Evolutionary conservation across 2,113 vertebrate genomes (phyloP), one percentile per base, ranked within the genome.

Genomic region (Embiotoca jacksoni): DNA sequence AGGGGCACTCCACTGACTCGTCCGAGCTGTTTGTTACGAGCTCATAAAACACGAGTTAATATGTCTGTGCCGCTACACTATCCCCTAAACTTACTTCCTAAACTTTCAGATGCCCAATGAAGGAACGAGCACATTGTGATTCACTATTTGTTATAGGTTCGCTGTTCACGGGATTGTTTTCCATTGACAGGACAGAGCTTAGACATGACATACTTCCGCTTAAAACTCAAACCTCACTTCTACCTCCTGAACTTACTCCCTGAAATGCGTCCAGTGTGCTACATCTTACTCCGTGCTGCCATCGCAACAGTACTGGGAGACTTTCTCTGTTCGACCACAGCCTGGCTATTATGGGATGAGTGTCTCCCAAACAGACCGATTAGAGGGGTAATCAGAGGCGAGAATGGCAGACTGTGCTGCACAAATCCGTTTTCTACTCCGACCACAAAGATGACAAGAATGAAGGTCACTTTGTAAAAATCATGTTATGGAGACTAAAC

Each of bases 321-420:
- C 70, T 63, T 57, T 88, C 47, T 87, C 58, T 68, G 33, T 62
- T 59, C 64, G 88, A 92, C 92, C 91, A 68, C 91, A 86, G 83
- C 52, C 84, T 47, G 81, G 76, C 85, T 85, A 92, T 92, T 92
- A 92, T 86, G 79, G 78, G 65, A 86, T 75, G 73, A 89, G 73
- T 86, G 84, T 89, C 76, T 91, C 78, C 84, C 78, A 90, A 91
- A 77, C 83, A 84, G 86, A 81, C 80, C 82, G 89, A 92, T 91
- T 91, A 88, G 53, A 89, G 55, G 23, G 52, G 84, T 80, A 89
- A 85, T 85, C 81, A 77, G 78, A 82, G 81, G 65, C 61, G 65
- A 71, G 59, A 59, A 72, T 65, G 49, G 73, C 36, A 61, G 64
- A 81, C 52, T 60, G 62, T n/a, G 63, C 78, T 70, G 66, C 84